phyloP scores from a whole-genome alignment of 2,888 invertebrate species.

The Drosophila merina region DNA sequence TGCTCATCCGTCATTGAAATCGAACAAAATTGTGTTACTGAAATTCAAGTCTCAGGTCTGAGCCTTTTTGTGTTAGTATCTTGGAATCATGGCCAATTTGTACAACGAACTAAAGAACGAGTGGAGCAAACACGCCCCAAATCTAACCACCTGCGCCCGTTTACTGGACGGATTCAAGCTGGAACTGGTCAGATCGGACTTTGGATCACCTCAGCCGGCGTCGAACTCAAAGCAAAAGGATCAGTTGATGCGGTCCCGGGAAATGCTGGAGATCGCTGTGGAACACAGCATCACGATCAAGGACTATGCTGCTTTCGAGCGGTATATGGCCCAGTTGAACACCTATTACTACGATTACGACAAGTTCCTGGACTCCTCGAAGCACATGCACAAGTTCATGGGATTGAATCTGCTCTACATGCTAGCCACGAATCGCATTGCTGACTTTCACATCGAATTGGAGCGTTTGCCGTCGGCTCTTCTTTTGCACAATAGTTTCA shows the following conservation, averaged over 20 bases:
- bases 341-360: constrained; percentile 66
- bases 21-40: neutral
- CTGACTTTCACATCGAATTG: constrained; percentile 68
- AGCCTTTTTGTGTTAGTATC: neutral
- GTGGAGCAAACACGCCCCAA: constrained; percentile 60
- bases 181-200: constrained; percentile 53
- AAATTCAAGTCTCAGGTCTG: neutral
- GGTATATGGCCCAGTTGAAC: constrained; percentile 68
- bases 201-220: constrained; percentile 14
- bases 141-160: constrained; percentile 47
- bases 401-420: constrained; percentile 65
- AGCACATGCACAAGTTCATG: constrained; percentile 68
- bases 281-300: constrained; percentile 64
- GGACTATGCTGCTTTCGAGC: constrained; percentile 66
- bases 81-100: constrained; percentile 39
- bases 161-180: constrained; percentile 59
- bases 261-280: constrained; percentile 66
- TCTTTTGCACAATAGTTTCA: constrained; percentile 53
- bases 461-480: constrained; percentile 68
- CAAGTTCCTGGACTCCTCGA: constrained; percentile 51
- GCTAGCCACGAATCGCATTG: constrained; percentile 67
- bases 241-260: constrained; percentile 52
- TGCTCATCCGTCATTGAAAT: neutral
- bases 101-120: constrained; percentile 60
- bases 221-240: constrained; percentile 26